Evolutionary conservation across 1,140 invertebrate genomes (phyloP), one percentile per base, ranked within the genome.

Genomic region (Panagrolaimus sp.): DNA sequence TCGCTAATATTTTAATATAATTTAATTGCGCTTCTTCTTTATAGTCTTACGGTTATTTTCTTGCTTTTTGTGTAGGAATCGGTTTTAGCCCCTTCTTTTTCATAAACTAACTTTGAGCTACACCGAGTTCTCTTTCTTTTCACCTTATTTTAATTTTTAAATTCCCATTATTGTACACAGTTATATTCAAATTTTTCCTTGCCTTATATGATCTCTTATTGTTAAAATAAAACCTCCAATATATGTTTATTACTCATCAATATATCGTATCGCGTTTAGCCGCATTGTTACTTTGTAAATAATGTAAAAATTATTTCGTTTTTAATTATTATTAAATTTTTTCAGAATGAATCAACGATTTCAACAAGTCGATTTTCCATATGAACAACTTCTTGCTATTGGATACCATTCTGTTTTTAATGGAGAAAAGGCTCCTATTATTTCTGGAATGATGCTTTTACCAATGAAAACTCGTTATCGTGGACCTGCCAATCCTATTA

Each of bases 361-460:
- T 27, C 61, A 69, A 25, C 25, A 27, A n/a, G 31, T 63, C 68
- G 16, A 23, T 11, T 70, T 16, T 47, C 44, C 68, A 44, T 11
- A 20, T 71, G 20, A 48, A 8, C 42, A 27, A 68, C 25, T 63
- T 13, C 13, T 57, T 11, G 14, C 71, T 62, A 20, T 46, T 63
- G 38, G 93, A 0, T 98, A 96, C 87, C 94, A 98, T 85, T 97
- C 95, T 0, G 89, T 89, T 78, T 89, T 95, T 76, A 85, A 87
- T 14, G 88, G 90, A 61, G 88, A 88, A 27, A 48, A 62, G 72
- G 63, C 71, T 9, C 85, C 89, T 77, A 63, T 85, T 9, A 85
- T 97, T n/a, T 94, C 92, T 3, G 98, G 98, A 83, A 90, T 95
- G 87, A 95, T 93, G 0, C 78, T 96, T 23, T 82, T 96, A 65